Evolutionary conservation across 2,113 vertebrate genomes (phyloP).

Genomic region (Thinocorus orbignyianus): DNA sequence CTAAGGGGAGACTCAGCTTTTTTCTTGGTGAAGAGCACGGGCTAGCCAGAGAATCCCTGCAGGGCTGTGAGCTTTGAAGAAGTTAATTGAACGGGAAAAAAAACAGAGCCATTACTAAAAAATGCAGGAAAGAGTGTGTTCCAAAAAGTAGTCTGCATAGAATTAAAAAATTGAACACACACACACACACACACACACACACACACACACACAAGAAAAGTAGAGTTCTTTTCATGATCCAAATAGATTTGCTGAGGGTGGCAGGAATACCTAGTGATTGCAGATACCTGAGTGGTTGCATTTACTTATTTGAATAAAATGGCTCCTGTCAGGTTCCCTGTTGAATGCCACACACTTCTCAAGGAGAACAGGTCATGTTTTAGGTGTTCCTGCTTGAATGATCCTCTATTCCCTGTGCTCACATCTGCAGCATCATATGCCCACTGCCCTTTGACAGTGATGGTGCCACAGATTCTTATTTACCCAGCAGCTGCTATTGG

Average conservation of each 20-base stretch:
- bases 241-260: background rate
- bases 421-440: background rate
- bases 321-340: background rate
- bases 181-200: no score
- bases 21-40: background rate
- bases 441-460: background rate
- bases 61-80: background rate
- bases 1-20: background rate
- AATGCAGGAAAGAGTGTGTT: background rate
- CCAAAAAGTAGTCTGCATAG: background rate
- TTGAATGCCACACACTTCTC: background rate
- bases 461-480: slow-evolving; percentile 52
- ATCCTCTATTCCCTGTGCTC: background rate
- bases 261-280: background rate
- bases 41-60: background rate
- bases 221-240: background rate
- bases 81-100: background rate
- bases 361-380: slow-evolving; percentile 9
- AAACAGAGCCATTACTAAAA: background rate
- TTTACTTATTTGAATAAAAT: background rate
- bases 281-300: background rate
- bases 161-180: background rate
- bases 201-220: no score
- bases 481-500: slow-evolving; percentile 43
- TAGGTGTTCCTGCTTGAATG: background rate